Evolutionary conservation across 2,888 invertebrate species (phyloP).

Genomic region (Dryadula phaetusa): DNA sequence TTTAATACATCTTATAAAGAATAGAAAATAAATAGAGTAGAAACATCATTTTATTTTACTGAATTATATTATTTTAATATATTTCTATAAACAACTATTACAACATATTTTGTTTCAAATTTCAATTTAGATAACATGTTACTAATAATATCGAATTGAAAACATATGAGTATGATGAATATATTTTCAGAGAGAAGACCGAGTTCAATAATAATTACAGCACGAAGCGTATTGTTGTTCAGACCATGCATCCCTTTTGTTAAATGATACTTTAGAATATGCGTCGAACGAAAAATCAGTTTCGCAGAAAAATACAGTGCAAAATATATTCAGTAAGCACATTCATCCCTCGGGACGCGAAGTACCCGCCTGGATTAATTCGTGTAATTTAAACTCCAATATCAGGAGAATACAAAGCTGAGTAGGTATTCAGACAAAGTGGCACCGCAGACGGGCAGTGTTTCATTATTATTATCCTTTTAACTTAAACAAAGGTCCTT

Average conservation of each 20-base stretch:
- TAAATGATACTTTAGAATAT: conserved; percentile 17
- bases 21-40: not conserved
- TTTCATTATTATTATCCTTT: conserved; percentile 25
- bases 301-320: conserved; percentile 25
- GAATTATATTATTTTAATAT: not conserved
- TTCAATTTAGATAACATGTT: not conserved
- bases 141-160: not conserved
- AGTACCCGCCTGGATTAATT: conserved; percentile 71
- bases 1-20: too few relatives aligned
- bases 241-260: conserved; percentile 28
- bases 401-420: conserved; percentile 71
- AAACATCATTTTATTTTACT: not conserved
- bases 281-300: conserved; percentile 23
- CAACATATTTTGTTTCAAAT: not conserved
- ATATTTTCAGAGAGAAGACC: conserved; percentile 6
- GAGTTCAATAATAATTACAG: conserved; percentile 37
- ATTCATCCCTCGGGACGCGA: conserved; percentile 61
- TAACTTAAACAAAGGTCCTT: conserved; percentile 6
- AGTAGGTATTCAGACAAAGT: conserved; percentile 60
- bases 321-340: conserved; percentile 50
- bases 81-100: not conserved
- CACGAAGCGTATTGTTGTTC: conserved; percentile 29
- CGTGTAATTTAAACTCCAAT: conserved; percentile 76
- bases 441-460: conserved; percentile 48
- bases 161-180: not conserved